Evolutionary conservation across 2,113 vertebrate species (phyloP).

Genomic region (Tylochromis polylepis): DNA sequence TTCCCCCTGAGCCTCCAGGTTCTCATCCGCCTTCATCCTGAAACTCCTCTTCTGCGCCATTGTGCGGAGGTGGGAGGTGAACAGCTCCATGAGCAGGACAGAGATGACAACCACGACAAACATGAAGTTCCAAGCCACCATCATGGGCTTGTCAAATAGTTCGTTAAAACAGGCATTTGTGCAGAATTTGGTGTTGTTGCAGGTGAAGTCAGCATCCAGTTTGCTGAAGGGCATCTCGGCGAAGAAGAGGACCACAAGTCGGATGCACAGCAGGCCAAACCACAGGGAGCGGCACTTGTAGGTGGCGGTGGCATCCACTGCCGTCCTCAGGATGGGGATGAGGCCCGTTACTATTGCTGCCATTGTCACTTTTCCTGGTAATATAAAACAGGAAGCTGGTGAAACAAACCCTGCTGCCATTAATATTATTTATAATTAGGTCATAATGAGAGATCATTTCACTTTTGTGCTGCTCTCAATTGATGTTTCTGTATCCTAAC

Average conservation of each 20-base stretch:
- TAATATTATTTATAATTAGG: neutral
- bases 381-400: neutral
- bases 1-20: neutral
- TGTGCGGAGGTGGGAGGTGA: conserved; percentile 43
- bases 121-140: conserved; percentile 40
- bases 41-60: conserved; percentile 26
- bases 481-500: neutral
- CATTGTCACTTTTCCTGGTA: conserved; percentile 17
- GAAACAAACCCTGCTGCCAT: neutral
- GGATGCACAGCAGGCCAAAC: conserved; percentile 49
- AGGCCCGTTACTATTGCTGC: conserved; percentile 58
- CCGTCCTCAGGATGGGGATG: conserved; percentile 38
- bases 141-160: neutral
- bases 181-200: neutral
- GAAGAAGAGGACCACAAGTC: conserved; percentile 38
- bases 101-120: conserved; percentile 45
- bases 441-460: neutral
- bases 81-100: conserved; percentile 54
- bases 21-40: neutral
- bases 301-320: conserved; percentile 24
- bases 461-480: neutral
- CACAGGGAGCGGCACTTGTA: conserved; percentile 43
- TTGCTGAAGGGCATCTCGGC: conserved; percentile 37
- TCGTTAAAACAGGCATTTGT: conserved; percentile 24
- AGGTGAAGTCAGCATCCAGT: conserved; percentile 41